phyloP scores from a whole-genome alignment of 2,113 vertebrate species.

The Heteronetta atricapilla region DNA sequence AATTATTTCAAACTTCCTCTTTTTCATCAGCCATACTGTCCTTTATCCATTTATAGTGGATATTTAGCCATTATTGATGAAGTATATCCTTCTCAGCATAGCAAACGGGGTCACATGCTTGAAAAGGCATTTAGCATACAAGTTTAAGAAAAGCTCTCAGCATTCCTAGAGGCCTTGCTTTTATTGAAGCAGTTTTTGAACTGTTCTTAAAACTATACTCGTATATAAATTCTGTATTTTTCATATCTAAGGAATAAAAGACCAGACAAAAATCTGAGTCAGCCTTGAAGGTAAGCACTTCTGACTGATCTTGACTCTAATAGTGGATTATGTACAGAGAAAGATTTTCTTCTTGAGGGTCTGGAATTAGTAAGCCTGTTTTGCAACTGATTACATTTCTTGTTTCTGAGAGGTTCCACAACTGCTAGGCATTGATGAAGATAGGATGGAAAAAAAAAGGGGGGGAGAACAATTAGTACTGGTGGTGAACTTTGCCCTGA shows the following conservation, averaged over 20 bases:
- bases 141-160: not conserved
- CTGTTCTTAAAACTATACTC: not conserved
- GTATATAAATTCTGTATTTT: not conserved
- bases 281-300: not conserved
- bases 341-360: not conserved
- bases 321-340: not conserved
- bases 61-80: not conserved
- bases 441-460: not conserved
- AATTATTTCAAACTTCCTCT: not conserved
- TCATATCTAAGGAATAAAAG: not conserved
- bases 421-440: not conserved
- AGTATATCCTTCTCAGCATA: not conserved
- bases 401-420: not conserved
- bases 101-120: not conserved
- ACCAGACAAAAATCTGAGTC: not conserved
- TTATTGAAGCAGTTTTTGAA: not conserved
- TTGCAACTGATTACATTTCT: not conserved
- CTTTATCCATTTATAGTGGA: not conserved
- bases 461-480: not conserved
- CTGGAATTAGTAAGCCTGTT: not conserved
- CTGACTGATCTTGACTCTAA: not conserved
- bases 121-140: not conserved
- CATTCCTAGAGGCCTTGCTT: not conserved
- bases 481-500: not conserved
- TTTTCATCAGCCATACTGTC: not conserved